A percentile compares a stretch with the other conserved stretches of the same genome.
Evolutionary conservation across 2,113 vertebrate genomes (phyloP).

Genomic region (Vidua chalybeata): DNA sequence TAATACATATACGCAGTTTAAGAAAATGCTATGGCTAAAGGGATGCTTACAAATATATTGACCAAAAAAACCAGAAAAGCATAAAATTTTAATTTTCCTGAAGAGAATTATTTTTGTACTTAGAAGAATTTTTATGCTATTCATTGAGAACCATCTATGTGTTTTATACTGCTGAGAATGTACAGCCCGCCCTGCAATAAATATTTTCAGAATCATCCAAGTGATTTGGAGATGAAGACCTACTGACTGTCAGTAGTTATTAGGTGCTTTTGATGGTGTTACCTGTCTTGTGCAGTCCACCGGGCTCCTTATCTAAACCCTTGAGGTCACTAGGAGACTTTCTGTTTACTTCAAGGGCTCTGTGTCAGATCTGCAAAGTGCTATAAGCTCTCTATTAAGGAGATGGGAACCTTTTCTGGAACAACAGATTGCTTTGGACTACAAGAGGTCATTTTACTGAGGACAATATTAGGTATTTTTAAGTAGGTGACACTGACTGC

Average conservation of each 20-base stretch:
- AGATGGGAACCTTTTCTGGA: background rate
- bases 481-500: background rate
- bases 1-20: constrained; percentile 2
- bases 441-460: background rate
- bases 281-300: background rate
- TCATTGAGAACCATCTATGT: background rate
- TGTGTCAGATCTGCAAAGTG: background rate
- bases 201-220: constrained; percentile 1
- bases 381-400: background rate
- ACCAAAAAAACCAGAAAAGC: background rate
- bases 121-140: background rate
- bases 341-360: background rate
- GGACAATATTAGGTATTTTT: background rate
- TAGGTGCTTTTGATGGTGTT: background rate
- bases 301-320: background rate
- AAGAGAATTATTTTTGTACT: background rate
- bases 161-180: background rate
- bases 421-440: background rate
- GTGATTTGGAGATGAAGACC: background rate
- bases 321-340: background rate
- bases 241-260: background rate
- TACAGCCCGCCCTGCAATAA: background rate
- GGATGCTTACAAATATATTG: constrained; percentile 1
- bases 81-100: constrained; percentile 13
- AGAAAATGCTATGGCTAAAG: constrained; percentile 41